These are phyloP conservation scores for Callopanchax toddi DNA, from an alignment of 2,113 vertebrate genomes.

Conservation along the genomic window DNA sequence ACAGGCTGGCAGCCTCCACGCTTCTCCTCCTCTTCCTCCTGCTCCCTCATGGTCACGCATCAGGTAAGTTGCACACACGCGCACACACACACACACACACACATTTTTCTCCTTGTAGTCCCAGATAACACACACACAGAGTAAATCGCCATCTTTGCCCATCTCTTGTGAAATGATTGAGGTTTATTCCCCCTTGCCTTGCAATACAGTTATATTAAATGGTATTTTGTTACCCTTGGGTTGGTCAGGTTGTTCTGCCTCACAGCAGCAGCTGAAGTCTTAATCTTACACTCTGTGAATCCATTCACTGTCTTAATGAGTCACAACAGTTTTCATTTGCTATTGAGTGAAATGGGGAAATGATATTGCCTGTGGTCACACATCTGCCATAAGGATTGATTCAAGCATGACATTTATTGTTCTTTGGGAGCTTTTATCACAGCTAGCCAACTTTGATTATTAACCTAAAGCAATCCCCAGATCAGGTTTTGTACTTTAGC, in stretches of 20 bases:
- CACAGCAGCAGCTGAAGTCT: constrained; percentile 30
- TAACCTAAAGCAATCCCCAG: constrained; percentile 3
- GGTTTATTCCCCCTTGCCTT: constrained; percentile 20
- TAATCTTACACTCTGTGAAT: constrained; percentile 33
- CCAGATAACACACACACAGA: constrained; percentile 18
- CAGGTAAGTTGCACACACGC: constrained; percentile 70
- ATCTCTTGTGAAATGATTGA: constrained; percentile 45
- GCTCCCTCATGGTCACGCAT: constrained; percentile 75
- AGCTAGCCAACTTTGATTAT: constrained; percentile 22
- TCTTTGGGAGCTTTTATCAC: constrained; percentile 46
- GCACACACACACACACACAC: background rate
- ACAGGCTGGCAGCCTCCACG: constrained; percentile 70
- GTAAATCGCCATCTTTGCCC: constrained; percentile 22
- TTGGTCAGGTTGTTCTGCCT: constrained; percentile 46
- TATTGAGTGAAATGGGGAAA: constrained; percentile 45
- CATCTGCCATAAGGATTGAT: constrained; percentile 65
- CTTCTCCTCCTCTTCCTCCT: constrained; percentile 75
- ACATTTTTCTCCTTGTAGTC: background rate
- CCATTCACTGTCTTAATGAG: constrained; percentile 54
- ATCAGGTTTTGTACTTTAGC: constrained; percentile 22
- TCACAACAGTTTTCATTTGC: constrained; percentile 34
- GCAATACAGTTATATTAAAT: constrained; percentile 58
- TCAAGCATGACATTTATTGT: constrained; percentile 58
- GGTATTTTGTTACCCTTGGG: constrained; percentile 50
- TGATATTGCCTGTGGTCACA: constrained; percentile 52